These are phyloP conservation scores for Erebia aethiops DNA, from an alignment of 2,888 invertebrate species.

Conservation along the genomic window DNA sequence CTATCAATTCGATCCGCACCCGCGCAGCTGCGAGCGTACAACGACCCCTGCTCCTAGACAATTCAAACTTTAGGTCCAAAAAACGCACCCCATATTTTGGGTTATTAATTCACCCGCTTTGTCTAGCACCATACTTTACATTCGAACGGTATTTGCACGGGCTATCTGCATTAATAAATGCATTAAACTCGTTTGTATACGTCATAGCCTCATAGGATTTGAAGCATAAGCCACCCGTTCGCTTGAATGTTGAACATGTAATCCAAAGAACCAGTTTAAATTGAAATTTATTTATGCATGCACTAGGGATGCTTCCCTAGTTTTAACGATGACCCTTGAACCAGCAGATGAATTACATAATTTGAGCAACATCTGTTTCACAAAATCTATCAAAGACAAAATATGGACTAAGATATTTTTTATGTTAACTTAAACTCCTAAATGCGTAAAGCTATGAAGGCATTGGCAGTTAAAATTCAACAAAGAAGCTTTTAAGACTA, in stretches of 20 bases:
- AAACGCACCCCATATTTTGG: constrained; percentile 69
- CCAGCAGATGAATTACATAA: constrained; percentile 10
- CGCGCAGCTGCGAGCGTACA: constrained; percentile 72
- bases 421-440: background rate
- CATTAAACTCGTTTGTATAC: constrained; percentile 54
- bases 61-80: constrained; percentile 55
- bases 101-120: constrained; percentile 73
- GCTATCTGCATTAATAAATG: constrained; percentile 67
- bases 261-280: constrained; percentile 26
- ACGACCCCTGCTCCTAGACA: constrained; percentile 61
- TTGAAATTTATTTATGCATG: constrained; percentile 19
- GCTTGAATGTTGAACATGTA: constrained; percentile 16
- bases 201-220: constrained; percentile 7
- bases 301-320: constrained; percentile 20
- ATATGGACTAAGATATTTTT: background rate
- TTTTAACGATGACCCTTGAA: constrained; percentile 13
- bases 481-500: background rate
- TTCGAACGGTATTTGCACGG: constrained; percentile 63
- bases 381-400: background rate
- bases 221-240: constrained; percentile 13
- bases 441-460: background rate
- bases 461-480: background rate
- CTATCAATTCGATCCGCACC: constrained; percentile 77
- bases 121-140: constrained; percentile 65
- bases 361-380: background rate